phyloP scores from a whole-genome alignment of 2,888 invertebrate species.

The Chirona hameri region DNA sequence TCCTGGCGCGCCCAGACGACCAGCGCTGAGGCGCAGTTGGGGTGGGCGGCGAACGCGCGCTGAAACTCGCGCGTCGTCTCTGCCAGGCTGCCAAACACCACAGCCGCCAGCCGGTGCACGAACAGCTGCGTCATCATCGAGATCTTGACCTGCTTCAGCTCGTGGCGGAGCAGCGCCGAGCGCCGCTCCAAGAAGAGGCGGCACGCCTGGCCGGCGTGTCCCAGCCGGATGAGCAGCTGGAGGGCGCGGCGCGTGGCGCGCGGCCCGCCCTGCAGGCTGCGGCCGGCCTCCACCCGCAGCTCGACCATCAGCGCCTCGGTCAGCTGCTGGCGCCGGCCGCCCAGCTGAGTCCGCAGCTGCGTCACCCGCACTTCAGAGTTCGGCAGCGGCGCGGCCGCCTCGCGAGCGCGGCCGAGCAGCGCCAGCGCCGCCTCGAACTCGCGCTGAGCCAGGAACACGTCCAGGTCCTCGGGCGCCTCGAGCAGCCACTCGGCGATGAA shows the following conservation, averaged over 20 bases:
- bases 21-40: constrained; percentile 70
- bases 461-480: constrained; percentile 88
- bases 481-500: constrained; percentile 75
- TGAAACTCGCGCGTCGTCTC: constrained; percentile 72
- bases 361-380: neutral
- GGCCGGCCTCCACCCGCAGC: constrained; percentile 70
- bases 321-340: neutral
- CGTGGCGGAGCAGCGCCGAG: constrained; percentile 74
- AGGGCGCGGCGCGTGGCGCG: constrained; percentile 57
- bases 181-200: constrained; percentile 76
- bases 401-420: constrained; percentile 62
- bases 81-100: constrained; percentile 76
- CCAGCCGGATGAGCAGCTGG: constrained; percentile 73
- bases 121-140: constrained; percentile 51
- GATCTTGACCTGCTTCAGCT: constrained; percentile 63
- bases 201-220: constrained; percentile 70
- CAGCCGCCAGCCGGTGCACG: constrained; percentile 72
- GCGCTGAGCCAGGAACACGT: constrained; percentile 90
- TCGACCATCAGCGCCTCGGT: constrained; percentile 83
- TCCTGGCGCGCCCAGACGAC: constrained; percentile 80
- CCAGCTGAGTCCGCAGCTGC: neutral
- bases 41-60: constrained; percentile 73
- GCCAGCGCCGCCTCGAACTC: constrained; percentile 90
- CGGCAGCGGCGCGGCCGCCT: neutral
- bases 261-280: constrained; percentile 80